These are phyloP conservation scores for Oxystoma pomonae DNA, from an alignment of 2,888 invertebrate genomes.

Conservation along the genomic window DNA sequence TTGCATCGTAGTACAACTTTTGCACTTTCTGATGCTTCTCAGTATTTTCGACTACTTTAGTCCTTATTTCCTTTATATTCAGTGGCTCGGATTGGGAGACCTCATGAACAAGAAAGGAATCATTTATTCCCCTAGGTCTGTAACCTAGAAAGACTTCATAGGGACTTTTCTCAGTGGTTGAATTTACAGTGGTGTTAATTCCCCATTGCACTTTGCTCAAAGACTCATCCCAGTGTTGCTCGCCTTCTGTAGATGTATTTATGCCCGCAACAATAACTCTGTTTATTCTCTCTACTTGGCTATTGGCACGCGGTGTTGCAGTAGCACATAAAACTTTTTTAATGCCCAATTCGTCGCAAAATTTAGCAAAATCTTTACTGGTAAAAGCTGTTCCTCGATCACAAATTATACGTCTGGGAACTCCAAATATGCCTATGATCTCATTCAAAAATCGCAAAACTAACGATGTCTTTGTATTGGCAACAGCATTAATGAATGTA, in stretches of 20 bases:
- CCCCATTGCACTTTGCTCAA: constrained; percentile 24
- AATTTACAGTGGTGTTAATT: constrained; percentile 27
- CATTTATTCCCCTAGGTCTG: too few species aligned
- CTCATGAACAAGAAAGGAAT: too few species aligned
- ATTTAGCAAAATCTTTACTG: constrained; percentile 25
- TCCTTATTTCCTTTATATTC: too few species aligned
- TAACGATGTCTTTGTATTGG: constrained; percentile 21
- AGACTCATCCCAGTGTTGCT: constrained; percentile 28
- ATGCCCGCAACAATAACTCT: constrained; percentile 24
- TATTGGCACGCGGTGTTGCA: constrained; percentile 32
- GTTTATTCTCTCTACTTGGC: constrained; percentile 32
- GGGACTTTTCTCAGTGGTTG: constrained; percentile 25
- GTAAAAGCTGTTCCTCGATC: constrained; percentile 28
- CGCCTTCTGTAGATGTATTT: constrained; percentile 21
- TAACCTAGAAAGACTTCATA: constrained; percentile 31
- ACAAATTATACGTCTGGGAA: too few species aligned
- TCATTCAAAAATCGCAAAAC: constrained; percentile 23
- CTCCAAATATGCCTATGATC: too few species aligned
- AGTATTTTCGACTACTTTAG: too few species aligned
- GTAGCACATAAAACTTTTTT: constrained; percentile 29
- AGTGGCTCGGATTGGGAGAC: constrained; percentile 15
- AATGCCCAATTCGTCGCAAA: constrained; percentile 20
- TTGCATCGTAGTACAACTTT: too few species aligned
- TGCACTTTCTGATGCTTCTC: too few species aligned
- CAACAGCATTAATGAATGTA: constrained; percentile 31